Evolutionary conservation across 2,797 vertebrate genomes (phyloP).

Genomic region (Loriculus beryllinus): DNA sequence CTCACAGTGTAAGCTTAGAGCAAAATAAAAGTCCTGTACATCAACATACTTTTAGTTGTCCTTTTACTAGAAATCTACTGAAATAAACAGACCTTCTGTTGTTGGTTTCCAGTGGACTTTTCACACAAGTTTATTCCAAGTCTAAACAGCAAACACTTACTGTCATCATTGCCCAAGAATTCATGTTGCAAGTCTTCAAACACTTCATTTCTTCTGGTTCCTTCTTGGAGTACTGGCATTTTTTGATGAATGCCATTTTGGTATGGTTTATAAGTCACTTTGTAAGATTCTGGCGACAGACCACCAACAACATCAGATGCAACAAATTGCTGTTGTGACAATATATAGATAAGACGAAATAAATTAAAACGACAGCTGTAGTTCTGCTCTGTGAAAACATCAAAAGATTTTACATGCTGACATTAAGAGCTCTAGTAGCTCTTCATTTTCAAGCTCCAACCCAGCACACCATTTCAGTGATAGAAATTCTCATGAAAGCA

Average conservation of each 20-base stretch:
- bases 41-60: neutral
- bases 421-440: neutral
- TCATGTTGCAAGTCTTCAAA: slow-evolving; percentile 87
- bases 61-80: neutral
- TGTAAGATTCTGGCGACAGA: slow-evolving; percentile 72
- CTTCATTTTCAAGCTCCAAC: neutral
- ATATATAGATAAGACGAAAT: neutral
- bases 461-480: neutral
- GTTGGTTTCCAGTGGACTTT: neutral
- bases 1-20: neutral
- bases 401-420: neutral
- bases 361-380: neutral
- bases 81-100: neutral
- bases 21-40: neutral
- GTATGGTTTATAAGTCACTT: slow-evolving; percentile 85
- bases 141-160: slow-evolving; percentile 72
- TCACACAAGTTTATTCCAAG: neutral
- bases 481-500: neutral
- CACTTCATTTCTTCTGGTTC: slow-evolving; percentile 67
- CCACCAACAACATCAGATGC: slow-evolving; percentile 61
- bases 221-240: slow-evolving; percentile 73
- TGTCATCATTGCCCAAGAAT: slow-evolving; percentile 83
- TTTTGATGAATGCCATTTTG: slow-evolving; percentile 74
- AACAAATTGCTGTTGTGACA: slow-evolving; percentile 70
- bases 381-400: too few species aligned